Conservation (phyloP, 1,140 invertebrate genomes). For the Hycleus phaleratus region DNA sequence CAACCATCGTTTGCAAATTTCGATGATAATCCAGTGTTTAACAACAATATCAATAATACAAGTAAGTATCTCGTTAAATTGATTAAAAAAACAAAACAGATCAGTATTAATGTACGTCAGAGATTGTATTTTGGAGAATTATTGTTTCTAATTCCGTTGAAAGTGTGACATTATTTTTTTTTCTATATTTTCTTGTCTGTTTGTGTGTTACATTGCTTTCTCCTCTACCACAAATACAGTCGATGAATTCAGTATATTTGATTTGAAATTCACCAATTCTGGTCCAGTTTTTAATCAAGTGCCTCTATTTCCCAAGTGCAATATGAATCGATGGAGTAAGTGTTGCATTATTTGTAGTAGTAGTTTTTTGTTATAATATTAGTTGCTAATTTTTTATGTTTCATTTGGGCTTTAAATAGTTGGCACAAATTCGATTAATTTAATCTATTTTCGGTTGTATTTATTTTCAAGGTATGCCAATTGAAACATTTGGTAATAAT, state of each 20-base stretch:
- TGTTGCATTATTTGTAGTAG: neutral
- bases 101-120: neutral
- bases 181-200: too few species aligned
- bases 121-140: neutral
- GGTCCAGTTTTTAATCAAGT: slow-evolving; percentile 36
- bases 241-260: slow-evolving; percentile 37
- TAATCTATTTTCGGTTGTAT: too few species aligned
- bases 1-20: slow-evolving; percentile 59
- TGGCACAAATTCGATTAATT: neutral
- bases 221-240: slow-evolving; percentile 5
- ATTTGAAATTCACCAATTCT: slow-evolving; percentile 34
- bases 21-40: slow-evolving; percentile 63
- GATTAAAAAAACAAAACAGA: too few species aligned
- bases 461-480: slow-evolving; percentile 26
- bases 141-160: neutral
- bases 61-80: slow-evolving; percentile 1
- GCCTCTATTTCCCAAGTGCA: slow-evolving; percentile 38
- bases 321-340: slow-evolving; percentile 32
- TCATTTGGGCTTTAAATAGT: neutral
- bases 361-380: neutral
- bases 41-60: slow-evolving; percentile 36
- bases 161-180: neutral
- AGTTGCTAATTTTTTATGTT: too few species aligned
- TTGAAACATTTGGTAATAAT: slow-evolving; percentile 14
- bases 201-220: neutral